These are phyloP conservation scores for Kryphioiulus occultus DNA, from an alignment of 2,888 invertebrate genomes.

Conservation along the genomic window DNA sequence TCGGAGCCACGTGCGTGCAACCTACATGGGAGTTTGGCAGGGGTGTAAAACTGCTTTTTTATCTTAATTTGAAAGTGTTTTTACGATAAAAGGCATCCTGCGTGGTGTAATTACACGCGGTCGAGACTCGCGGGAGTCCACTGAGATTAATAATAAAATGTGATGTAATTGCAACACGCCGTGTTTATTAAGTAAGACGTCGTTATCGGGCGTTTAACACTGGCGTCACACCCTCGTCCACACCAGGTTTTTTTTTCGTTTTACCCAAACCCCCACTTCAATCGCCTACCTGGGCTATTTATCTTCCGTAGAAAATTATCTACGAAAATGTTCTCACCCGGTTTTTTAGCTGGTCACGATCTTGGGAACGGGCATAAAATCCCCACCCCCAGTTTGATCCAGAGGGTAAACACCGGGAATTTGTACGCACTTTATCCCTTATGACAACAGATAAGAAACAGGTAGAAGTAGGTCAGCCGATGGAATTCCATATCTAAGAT, in stretches of 20 bases:
- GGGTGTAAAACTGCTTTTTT: conserved; percentile 7
- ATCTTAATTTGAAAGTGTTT: conserved; percentile 31
- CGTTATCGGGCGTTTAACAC: conserved; percentile 6
- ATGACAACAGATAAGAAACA: neutral
- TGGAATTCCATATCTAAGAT: conserved; percentile 32
- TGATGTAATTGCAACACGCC: conserved; percentile 17
- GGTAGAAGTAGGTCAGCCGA: neutral
- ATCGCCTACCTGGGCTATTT: neutral
- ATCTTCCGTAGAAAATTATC: conserved; percentile 11
- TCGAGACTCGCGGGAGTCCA: neutral
- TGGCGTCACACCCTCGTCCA: neutral
- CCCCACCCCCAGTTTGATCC: neutral
- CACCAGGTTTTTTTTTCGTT: neutral
- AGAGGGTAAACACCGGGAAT: neutral
- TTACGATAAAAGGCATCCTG: conserved; percentile 24
- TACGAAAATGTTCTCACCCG: neutral
- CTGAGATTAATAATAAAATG: conserved; percentile 19
- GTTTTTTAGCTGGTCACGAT: neutral
- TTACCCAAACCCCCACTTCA: neutral
- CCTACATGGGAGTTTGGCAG: neutral
- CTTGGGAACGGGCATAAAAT: conserved; percentile 10
- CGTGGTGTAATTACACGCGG: conserved; percentile 9
- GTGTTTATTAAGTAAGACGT: conserved; percentile 20
- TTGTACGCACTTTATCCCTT: neutral
- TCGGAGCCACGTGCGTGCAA: neutral